Evolutionary conservation across 2,113 vertebrate genomes (phyloP).

Genomic region (Camelus dromedarius): DNA sequence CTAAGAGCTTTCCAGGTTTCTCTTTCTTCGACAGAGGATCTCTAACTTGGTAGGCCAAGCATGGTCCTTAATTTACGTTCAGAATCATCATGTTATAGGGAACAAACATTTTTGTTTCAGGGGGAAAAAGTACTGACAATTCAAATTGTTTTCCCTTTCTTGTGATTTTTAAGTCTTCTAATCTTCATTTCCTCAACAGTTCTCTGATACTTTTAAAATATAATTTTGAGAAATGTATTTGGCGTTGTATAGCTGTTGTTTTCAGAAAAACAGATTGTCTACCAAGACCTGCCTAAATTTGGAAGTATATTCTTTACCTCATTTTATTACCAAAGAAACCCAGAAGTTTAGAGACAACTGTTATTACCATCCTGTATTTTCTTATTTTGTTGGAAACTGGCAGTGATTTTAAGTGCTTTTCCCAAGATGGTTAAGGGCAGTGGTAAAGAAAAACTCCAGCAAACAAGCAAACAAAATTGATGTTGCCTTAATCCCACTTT

Average conservation of each 20-base stretch:
- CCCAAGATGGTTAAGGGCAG: background rate
- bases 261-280: background rate
- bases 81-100: background rate
- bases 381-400: background rate
- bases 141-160: background rate
- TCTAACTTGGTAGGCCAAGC: background rate
- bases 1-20: background rate
- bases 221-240: background rate
- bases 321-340: slow-evolving; percentile 27
- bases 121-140: background rate
- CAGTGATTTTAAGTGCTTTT: background rate
- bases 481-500: background rate
- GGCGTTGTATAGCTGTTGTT: background rate
- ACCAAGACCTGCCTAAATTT: background rate
- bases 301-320: background rate
- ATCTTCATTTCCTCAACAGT: background rate
- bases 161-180: background rate
- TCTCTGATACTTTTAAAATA: background rate
- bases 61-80: background rate
- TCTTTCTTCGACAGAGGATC: background rate
- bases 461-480: background rate
- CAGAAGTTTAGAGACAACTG: background rate
- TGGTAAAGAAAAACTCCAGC: background rate
- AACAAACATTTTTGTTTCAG: background rate
- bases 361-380: background rate